These are phyloP conservation scores for Dorcus parallelipipedus DNA, from an alignment of 2,888 invertebrate species.

Conservation along the genomic window DNA sequence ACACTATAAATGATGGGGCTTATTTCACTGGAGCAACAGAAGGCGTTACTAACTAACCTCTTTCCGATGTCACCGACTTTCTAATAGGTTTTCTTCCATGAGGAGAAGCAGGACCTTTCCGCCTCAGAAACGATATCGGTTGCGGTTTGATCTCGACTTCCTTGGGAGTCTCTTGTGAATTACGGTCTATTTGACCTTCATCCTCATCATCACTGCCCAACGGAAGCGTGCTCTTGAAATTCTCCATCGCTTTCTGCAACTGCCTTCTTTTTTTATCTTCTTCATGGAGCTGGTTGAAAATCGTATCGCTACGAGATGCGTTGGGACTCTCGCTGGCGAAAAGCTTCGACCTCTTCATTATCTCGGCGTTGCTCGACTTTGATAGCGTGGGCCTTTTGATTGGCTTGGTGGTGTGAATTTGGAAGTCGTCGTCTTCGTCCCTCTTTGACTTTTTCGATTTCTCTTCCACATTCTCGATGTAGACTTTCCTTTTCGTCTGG, in stretches of 20 bases:
- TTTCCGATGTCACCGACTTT: not conserved
- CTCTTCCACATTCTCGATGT: slow-evolving; percentile 14
- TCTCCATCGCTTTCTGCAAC: slow-evolving; percentile 2
- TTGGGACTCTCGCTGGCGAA: slow-evolving; percentile 6
- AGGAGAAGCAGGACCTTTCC: slow-evolving; percentile 17
- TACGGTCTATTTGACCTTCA: slow-evolving; percentile 5
- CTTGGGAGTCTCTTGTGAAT: slow-evolving; percentile 4
- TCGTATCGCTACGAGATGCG: slow-evolving; percentile 12
- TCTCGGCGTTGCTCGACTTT: slow-evolving; percentile 16
- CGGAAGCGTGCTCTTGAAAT: slow-evolving; percentile 5
- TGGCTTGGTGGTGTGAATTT: slow-evolving; percentile 5
- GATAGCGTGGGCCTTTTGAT: slow-evolving; percentile 1
- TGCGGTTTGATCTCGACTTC: slow-evolving; percentile 10
- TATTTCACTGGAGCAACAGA: too few relatives aligned
- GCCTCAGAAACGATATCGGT: slow-evolving; percentile 10
- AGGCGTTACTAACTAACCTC: too few relatives aligned
- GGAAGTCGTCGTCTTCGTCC: slow-evolving; percentile 9
- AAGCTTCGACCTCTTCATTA: slow-evolving; percentile 18
- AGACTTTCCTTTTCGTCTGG: slow-evolving; percentile 23
- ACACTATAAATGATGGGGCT: too few relatives aligned
- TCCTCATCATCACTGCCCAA: slow-evolving; percentile 7
- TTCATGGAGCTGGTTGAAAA: slow-evolving; percentile 20
- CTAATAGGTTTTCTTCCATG: slow-evolving; percentile 11
- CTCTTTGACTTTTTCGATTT: slow-evolving; percentile 15
- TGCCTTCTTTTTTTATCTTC: slow-evolving; percentile 8